A percentile compares a stretch with the other conserved stretches of the same genome.
Conservation (phyloP, 1,140 invertebrate species). For the Papilio glaucus region DNA sequence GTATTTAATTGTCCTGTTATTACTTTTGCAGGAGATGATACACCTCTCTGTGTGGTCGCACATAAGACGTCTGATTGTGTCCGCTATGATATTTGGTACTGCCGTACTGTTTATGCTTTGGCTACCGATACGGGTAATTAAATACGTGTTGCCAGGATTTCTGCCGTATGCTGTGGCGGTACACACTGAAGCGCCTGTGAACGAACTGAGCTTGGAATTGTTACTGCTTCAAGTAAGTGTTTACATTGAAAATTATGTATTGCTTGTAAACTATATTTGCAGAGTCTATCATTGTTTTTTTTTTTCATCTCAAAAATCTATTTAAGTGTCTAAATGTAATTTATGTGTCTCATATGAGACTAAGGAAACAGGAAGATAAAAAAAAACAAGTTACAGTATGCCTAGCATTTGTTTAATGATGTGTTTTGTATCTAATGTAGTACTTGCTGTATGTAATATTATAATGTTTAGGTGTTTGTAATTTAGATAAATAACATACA, state of each 20-base stretch:
- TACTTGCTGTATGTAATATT: no score
- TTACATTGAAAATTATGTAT: conserved; percentile 86
- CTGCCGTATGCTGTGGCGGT: conserved; percentile 96
- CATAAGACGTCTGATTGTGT: conserved; percentile 94
- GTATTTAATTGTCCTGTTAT: no score
- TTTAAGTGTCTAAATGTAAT: no score
- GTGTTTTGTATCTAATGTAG: no score
- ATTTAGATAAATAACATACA: no score
- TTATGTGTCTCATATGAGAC: no score
- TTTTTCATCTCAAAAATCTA: no score
- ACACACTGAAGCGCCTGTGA: conserved; percentile 91
- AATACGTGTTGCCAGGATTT: conserved; percentile 92
- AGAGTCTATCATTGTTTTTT: no score
- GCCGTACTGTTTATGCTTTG: conserved; percentile 98
- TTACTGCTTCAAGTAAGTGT: conserved; percentile 91
- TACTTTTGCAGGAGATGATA: conserved; percentile 95
- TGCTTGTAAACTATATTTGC: neutral
- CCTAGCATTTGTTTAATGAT: no score
- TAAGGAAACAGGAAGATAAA: no score
- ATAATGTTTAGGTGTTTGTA: no score
- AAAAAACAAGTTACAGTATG: no score
- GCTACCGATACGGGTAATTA: conserved; percentile 95
- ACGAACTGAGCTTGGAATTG: conserved; percentile 96
- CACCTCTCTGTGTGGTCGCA: conserved; percentile 97
- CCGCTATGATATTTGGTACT: conserved; percentile 97